These are phyloP conservation scores for Erpobdella octoculata DNA, from an alignment of 2,888 invertebrate genomes.

Conservation along the genomic window DNA sequence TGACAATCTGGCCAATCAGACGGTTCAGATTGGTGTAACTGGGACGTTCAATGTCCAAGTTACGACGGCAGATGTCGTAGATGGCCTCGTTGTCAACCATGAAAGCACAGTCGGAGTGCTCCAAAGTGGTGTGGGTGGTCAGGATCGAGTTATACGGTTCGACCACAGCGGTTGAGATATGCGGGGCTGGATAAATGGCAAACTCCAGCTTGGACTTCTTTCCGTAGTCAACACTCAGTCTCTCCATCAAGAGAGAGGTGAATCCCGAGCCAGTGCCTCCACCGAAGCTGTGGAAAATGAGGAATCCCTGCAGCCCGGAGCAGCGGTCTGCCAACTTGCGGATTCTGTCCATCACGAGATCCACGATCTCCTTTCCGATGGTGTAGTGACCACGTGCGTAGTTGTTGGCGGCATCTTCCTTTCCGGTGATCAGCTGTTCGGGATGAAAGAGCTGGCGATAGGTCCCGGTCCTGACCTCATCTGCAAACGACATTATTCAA, in stretches of 20 bases:
- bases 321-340: conserved; percentile 54
- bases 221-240: conserved; percentile 70
- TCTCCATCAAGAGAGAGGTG: conserved; percentile 49
- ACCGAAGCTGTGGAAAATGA: conserved; percentile 48
- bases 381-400: conserved; percentile 46
- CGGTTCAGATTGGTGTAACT: conserved; percentile 83
- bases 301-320: conserved; percentile 50
- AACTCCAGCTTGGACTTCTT: conserved; percentile 82
- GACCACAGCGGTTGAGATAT: conserved; percentile 38
- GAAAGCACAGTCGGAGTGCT: conserved; percentile 82
- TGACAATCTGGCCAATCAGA: conserved; percentile 77
- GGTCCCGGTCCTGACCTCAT: conserved; percentile 43
- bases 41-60: conserved; percentile 74
- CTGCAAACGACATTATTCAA: conserved; percentile 37
- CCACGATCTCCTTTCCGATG: conserved; percentile 44
- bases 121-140: conserved; percentile 83
- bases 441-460: conserved; percentile 45
- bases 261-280: conserved; percentile 50
- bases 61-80: conserved; percentile 48
- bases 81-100: conserved; percentile 52
- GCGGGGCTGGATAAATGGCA: conserved; percentile 68
- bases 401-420: conserved; percentile 47
- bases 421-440: conserved; percentile 44
- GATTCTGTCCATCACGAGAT: conserved; percentile 47
- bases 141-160: conserved; percentile 60